Base-by-base conservation (phyloP, 2,113 vertebrate genomes). In the Calyptommatus sinebrachiatus region DNA sequence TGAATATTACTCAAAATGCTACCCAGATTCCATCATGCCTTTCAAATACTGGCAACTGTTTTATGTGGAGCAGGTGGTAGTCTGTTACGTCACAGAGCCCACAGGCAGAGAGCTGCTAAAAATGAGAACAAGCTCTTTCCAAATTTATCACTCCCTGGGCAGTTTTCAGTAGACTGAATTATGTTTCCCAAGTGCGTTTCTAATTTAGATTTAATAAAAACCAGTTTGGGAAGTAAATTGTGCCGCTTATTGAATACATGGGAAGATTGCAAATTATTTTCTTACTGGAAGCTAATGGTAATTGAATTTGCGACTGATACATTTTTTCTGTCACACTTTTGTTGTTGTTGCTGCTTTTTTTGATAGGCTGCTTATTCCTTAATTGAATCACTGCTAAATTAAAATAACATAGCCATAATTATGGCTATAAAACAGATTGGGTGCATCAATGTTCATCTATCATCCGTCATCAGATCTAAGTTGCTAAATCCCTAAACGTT, bases 1-100 rank as follows among this genome's bases (percentile, higher is more conserved):
- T 82, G 18, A 46, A 7, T 79, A 5, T 41, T 41, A 41, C 35
- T 5, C 5, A 41, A 41, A 41, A 41, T 41, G 35, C 35, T 41
- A 41, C 35, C 35, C 35, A 41, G 35, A 5, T 41, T 5, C 5
- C 35, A 41, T 41, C 35, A 41, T 41, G 35, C 70, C 78, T 31
- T 48, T 83, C 77, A 31, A 24, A 74, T 80, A 69, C 71, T 75
- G 71, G 35, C 45, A 76, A 84, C 85, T 82, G 35, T 29, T 78
- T 74, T 78, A 77, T 68, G 83, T 70, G 89, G 91, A 82, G 29
- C 83, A 88, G 66, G 78, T 89, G 85, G 73, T 29, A 67, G 63
- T 62, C 87, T 85, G 85, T 84, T 89, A 71, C 79, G 91, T 88
- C 88, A 82, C 74, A 84, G 26, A 60, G 78, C 66, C 73, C 74